Percentiles rank a stretch among this genome's conserved stretches.
Conservation (phyloP, 2,888 invertebrate species). For the Drosophila nr. perissopoda region DNA sequence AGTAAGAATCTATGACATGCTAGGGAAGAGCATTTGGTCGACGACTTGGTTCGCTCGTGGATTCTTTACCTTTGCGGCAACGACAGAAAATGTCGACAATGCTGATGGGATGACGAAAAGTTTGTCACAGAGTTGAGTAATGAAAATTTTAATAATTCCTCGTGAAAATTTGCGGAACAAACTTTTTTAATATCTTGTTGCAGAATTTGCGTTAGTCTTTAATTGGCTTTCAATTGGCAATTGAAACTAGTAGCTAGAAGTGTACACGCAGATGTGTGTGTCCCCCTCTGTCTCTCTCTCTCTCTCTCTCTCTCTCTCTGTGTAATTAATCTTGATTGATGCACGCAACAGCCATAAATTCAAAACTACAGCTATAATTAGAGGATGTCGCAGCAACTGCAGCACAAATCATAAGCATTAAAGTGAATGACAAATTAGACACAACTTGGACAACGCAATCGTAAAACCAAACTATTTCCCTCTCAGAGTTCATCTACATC, state of each 20-base stretch:
- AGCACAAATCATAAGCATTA: slow-evolving; percentile 42
- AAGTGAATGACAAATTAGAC: slow-evolving; percentile 52
- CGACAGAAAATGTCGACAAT: slow-evolving; percentile 16
- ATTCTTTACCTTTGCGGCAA: slow-evolving; percentile 44
- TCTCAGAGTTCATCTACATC: neutral
- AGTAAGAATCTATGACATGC: neutral
- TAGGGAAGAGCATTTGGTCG: slow-evolving; percentile 9
- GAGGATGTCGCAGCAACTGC: slow-evolving; percentile 9
- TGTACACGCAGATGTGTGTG: neutral
- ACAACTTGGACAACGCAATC: slow-evolving; percentile 59
- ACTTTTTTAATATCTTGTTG: slow-evolving; percentile 61
- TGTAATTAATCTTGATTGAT: slow-evolving; percentile 28
- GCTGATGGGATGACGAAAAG: slow-evolving; percentile 44
- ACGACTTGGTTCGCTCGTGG: slow-evolving; percentile 1
- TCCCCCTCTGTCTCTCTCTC: neutral
- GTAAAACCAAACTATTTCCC: slow-evolving; percentile 35
- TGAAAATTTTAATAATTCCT: slow-evolving; percentile 76
- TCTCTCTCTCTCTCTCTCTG: neutral
- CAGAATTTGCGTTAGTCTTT: slow-evolving; percentile 47
- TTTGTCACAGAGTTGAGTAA: slow-evolving; percentile 65
- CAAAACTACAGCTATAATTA: slow-evolving; percentile 25
- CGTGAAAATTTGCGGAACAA: slow-evolving; percentile 38
- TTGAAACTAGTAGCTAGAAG: slow-evolving; percentile 15
- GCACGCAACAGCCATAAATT: slow-evolving; percentile 4
- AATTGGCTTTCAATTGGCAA: slow-evolving; percentile 71